A percentile compares a stretch with the other conserved stretches of the same genome.
Conservation (phyloP, 2,888 invertebrate species). For the Cyclophora punctaria region DNA sequence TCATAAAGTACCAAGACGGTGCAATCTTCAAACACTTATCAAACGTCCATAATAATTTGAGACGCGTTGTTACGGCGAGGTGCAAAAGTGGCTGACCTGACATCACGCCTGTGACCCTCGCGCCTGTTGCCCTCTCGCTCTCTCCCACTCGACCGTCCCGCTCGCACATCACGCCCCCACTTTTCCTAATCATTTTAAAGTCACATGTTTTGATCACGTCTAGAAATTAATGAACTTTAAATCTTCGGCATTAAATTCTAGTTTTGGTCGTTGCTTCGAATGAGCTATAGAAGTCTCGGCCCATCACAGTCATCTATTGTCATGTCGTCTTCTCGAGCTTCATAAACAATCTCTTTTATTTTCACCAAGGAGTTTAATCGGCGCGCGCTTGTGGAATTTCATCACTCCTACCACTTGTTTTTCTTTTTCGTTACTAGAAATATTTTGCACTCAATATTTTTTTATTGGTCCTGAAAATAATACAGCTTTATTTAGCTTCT, state of each 20-base stretch:
- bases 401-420: slow-evolving; percentile 25
- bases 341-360: slow-evolving; percentile 74
- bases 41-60: slow-evolving; percentile 76
- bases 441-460: too few relatives aligned
- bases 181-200: slow-evolving; percentile 70
- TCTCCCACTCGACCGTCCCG: slow-evolving; percentile 39
- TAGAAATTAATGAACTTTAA: slow-evolving; percentile 70
- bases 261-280: slow-evolving; percentile 46
- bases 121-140: slow-evolving; percentile 43
- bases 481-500: too few relatives aligned
- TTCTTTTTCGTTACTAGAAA: neutral
- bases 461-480: too few relatives aligned
- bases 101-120: slow-evolving; percentile 76
- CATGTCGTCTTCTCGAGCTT: slow-evolving; percentile 69
- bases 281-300: slow-evolving; percentile 46
- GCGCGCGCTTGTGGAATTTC: slow-evolving; percentile 66
- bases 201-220: slow-evolving; percentile 63
- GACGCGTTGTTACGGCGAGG: slow-evolving; percentile 76
- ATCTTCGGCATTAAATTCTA: slow-evolving; percentile 58
- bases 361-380: slow-evolving; percentile 71
- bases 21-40: slow-evolving; percentile 73
- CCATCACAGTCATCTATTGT: slow-evolving; percentile 71
- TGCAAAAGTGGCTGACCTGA: slow-evolving; percentile 77
- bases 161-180: slow-evolving; percentile 72
- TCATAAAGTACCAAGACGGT: slow-evolving; percentile 68